Base-by-base conservation (phyloP, 2,113 vertebrate genomes). In the Saguinus midas region DNA sequence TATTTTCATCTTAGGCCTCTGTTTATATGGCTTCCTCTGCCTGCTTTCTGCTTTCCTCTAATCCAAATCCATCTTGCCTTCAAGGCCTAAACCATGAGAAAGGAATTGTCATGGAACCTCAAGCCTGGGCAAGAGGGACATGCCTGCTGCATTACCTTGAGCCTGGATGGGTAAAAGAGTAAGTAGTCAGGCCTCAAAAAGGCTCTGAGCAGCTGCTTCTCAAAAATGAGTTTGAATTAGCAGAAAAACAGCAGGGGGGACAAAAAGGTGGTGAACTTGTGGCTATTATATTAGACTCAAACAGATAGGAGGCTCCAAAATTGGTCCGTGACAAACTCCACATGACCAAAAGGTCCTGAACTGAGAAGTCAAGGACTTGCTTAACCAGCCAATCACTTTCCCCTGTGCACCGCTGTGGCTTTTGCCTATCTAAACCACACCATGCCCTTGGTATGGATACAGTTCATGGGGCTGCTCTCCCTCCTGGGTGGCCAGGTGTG, bases 381-480 rank as follows among this genome's bases (percentile, higher is more conserved):
- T 82, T 95, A 68, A 17, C 10, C 29, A 50, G 32, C 75, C 68
- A 20, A 11, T 45, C 35, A 20, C 32, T 55, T 35, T 40, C 7
- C 1, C 55, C 32, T 0, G 0, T 3, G 45, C 43, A 80, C 11
- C 58, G 11, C 10, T 13, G 21, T 18, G 78, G 52, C 72, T 40
- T 40, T 37, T 64, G 23, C 14, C 32, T 57, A 37, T 64, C 11
- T 1, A 73, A 66, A 11, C 6, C 79, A 40, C 17, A 43, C 2
- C 9, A 11, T 68, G 91, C 50, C 58, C 40, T 57, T 37, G 27
- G 21, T 27, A 87, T 52, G 8, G 32, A 17, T 1, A 7, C 7
- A 20, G 18, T 45, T 40, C 37, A 40, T 14, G 10, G 43, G 23
- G 29, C 45, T 70, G 27, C 58, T 78, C 13, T 57, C 76, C 57